phyloP scores from a whole-genome alignment of 2,113 vertebrate genomes.

The Calyptommatus sinebrachiatus region DNA sequence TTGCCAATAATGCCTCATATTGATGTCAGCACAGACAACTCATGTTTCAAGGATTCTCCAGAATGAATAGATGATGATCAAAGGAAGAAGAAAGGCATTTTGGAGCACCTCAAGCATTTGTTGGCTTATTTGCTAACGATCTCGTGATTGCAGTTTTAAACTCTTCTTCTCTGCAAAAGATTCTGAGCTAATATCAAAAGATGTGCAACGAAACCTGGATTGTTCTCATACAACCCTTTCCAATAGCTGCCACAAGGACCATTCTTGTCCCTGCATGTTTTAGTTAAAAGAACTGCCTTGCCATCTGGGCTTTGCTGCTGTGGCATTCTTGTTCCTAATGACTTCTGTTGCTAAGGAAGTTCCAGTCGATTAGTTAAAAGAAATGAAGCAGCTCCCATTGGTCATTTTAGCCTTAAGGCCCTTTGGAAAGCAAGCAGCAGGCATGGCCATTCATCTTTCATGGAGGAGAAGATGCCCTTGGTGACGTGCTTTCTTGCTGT shows the following conservation, averaged over 20 bases:
- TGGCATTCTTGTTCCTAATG: neutral
- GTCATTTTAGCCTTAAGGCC: neutral
- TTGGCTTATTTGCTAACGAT: too few species aligned
- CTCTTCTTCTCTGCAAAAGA: neutral
- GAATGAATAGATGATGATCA: too few species aligned
- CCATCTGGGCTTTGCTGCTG: accelerated
- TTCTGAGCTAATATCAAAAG: neutral
- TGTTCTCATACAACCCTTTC: neutral
- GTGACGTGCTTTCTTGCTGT: neutral
- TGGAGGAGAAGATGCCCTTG: conserved; percentile 17
- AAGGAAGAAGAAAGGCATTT: too few species aligned
- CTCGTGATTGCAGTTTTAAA: too few species aligned
- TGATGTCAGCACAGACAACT: too few species aligned
- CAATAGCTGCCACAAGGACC: neutral
- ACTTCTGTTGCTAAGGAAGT: neutral
- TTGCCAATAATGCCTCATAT: too few species aligned
- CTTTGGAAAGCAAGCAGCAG: neutral
- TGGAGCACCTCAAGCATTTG: too few species aligned
- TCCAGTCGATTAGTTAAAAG: conserved; percentile 11
- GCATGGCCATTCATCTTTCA: neutral
- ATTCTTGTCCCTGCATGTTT: neutral
- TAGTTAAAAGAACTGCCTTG: neutral
- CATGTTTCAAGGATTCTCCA: too few species aligned
- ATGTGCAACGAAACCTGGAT: too few species aligned
- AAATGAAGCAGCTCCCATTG: neutral